Conservation (phyloP, 2,797 vertebrate genomes). For the Ptychobarbus kaznakovi region DNA sequence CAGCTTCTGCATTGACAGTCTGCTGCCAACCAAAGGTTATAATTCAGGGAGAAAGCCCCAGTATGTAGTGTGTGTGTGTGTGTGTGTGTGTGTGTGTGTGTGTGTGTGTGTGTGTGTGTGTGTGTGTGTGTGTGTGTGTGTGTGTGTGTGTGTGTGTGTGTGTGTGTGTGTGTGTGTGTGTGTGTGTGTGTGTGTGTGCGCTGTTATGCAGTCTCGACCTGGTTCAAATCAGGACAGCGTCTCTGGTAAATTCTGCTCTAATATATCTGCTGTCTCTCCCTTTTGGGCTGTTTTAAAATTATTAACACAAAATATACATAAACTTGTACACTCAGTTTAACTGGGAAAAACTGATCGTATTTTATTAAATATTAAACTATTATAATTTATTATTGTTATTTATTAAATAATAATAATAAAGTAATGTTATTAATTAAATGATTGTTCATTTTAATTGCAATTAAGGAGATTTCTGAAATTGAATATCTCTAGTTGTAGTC, state of each 20-base stretch:
- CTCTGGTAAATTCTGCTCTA: not conserved
- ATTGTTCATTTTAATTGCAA: no score
- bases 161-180: not conserved
- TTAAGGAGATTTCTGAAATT: no score
- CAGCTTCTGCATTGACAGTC: constrained; percentile 39
- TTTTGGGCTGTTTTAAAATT: not conserved
- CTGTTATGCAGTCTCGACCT: constrained; percentile 14
- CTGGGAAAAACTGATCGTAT: no score
- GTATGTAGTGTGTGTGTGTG: not conserved
- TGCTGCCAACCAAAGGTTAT: constrained; percentile 50
- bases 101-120: not conserved
- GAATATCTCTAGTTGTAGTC: no score
- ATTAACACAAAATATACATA: no score
- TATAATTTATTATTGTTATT: no score
- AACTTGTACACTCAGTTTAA: no score
- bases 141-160: not conserved
- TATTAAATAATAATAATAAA: no score
- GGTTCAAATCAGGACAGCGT: constrained; percentile 38
- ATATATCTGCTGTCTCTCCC: not conserved
- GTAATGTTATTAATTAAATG: no score
- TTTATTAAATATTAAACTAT: no score
- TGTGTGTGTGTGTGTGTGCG: no score
- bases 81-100: no score
- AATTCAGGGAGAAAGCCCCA: constrained; percentile 44
- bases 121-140: not conserved